phyloP scores from a whole-genome alignment of 23 tunicate species.

The Ciona savignyi region DNA sequence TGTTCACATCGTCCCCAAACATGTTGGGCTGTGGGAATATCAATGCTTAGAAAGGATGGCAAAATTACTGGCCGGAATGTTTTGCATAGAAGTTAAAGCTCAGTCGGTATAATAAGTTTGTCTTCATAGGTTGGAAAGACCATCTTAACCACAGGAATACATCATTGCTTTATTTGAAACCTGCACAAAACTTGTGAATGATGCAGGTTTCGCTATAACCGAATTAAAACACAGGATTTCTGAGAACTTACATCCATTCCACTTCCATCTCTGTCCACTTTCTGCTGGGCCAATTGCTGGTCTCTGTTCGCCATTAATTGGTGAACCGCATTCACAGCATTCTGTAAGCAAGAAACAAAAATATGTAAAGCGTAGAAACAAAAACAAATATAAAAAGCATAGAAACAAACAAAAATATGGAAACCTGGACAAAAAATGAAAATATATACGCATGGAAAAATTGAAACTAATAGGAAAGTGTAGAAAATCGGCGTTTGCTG shows the following conservation, averaged over 20 bases:
- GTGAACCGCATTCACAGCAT: conserved; percentile 74
- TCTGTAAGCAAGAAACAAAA: conserved; percentile 25
- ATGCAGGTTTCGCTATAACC: too few species aligned
- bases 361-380: not conserved
- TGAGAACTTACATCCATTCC: not conserved
- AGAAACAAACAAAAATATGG: too few species aligned
- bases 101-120: not conserved
- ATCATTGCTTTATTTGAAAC: conserved; percentile 9
- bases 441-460: too few species aligned
- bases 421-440: too few species aligned
- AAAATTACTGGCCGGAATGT: not conserved
- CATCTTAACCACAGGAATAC: conserved; percentile 43
- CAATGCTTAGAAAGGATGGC: not conserved
- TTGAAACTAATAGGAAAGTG: too few species aligned
- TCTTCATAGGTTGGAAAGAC: conserved; percentile 16
- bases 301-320: conserved; percentile 95
- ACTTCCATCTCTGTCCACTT: conserved; percentile 32
- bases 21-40: conserved; percentile 8
- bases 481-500: too few species aligned
- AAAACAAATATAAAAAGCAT: too few species aligned
- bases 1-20: conserved; percentile 46
- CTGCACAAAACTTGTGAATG: too few species aligned
- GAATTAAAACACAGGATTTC: too few species aligned
- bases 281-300: conserved; percentile 68
- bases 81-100: not conserved